Conservation (phyloP, 2,888 invertebrate genomes). For the Trissolcus brochymenae region DNA sequence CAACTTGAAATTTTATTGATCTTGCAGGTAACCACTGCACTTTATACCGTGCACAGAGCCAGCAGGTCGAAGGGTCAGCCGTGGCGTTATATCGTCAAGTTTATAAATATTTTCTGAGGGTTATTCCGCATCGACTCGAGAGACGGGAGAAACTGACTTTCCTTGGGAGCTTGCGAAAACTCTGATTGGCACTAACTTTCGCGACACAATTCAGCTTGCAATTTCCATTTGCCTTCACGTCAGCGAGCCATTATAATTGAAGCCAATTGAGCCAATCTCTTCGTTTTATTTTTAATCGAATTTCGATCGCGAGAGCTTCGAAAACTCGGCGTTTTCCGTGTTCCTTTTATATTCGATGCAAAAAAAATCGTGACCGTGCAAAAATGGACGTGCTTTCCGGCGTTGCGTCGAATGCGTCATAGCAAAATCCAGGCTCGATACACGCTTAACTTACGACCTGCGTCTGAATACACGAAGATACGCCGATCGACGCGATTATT, state of each 20-base stretch:
- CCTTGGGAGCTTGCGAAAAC: constrained; percentile 38
- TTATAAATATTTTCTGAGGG: constrained; percentile 57
- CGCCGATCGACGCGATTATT: constrained; percentile 66
- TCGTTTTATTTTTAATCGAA: constrained; percentile 8
- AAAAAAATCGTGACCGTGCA: not conserved
- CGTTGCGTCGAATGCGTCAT: constrained; percentile 60
- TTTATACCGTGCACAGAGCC: constrained; percentile 50
- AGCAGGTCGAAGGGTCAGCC: constrained; percentile 52
- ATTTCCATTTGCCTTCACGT: constrained; percentile 8
- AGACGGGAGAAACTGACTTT: constrained; percentile 44
- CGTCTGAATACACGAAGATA: constrained; percentile 63
- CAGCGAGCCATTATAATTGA: not conserved
- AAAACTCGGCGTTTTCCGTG: constrained; percentile 2
- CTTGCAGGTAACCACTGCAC: constrained; percentile 51
- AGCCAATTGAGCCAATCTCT: not conserved
- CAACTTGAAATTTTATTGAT: constrained; percentile 65
- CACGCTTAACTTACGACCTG: constrained; percentile 55
- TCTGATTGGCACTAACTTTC: constrained; percentile 17
- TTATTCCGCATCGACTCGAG: constrained; percentile 43
- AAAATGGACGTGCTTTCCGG: constrained; percentile 64
- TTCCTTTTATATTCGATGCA: constrained; percentile 8
- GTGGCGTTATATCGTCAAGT: constrained; percentile 47
- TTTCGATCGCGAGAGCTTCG: not conserved
- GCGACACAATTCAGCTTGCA: not conserved
- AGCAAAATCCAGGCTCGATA: constrained; percentile 63